A percentile compares a stretch with the other conserved stretches of the same genome.
phyloP scores from a whole-genome alignment of 2,797 vertebrate species.

The Anas bernieri region DNA sequence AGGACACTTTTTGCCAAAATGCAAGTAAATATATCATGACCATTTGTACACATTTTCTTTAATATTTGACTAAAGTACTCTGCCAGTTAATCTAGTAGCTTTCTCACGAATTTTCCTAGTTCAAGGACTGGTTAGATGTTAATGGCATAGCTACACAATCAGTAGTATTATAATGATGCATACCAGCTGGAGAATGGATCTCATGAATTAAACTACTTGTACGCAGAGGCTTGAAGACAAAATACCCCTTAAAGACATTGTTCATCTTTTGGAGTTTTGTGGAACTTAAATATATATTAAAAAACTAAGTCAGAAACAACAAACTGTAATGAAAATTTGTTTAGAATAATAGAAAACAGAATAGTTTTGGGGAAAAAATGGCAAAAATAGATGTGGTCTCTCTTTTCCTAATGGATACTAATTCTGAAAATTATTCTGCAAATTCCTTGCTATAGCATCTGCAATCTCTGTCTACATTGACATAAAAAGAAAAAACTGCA shows the following conservation, averaged over 20 bases:
- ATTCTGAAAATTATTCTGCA: background rate
- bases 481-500: background rate
- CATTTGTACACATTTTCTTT: background rate
- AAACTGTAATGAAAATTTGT: background rate
- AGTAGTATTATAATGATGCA: background rate
- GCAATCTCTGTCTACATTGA: background rate
- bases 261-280: accelerated
- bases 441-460: background rate
- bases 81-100: constrained; percentile 5
- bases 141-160: constrained; percentile 1
- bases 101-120: constrained; percentile 31
- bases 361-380: background rate
- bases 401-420: background rate
- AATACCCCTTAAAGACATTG: background rate
- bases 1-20: background rate
- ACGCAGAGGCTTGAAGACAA: background rate
- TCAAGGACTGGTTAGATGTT: background rate
- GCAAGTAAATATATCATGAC: background rate
- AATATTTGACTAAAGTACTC: constrained; percentile 1
- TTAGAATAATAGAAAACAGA: background rate
- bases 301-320: background rate
- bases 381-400: background rate
- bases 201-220: background rate
- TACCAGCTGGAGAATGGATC: background rate
- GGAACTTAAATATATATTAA: background rate